A percentile compares a stretch with the other conserved stretches of the same genome.
These are phyloP conservation scores for Cirrhinus molitorella DNA, from an alignment of 2,797 vertebrate genomes.

Conservation along the genomic window DNA sequence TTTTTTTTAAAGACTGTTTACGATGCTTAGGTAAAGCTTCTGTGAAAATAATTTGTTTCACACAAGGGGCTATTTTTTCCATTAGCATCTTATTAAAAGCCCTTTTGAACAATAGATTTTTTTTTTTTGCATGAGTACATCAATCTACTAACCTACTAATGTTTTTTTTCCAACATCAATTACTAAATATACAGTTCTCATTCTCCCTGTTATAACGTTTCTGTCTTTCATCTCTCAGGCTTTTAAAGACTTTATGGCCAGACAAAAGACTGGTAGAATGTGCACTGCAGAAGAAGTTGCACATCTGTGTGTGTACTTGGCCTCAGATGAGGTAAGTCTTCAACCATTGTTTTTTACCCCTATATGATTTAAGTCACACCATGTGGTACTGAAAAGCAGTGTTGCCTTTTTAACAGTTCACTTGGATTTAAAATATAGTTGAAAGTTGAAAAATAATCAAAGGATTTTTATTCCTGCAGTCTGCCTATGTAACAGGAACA, in stretches of 20 bases:
- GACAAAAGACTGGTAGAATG: conserved; percentile 92
- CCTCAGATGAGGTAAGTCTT: conserved; percentile 91
- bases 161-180: too few relatives aligned
- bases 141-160: too few relatives aligned
- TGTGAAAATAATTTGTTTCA: neutral
- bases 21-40: neutral
- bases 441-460: neutral
- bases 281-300: conserved; percentile 93
- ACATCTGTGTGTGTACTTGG: conserved; percentile 92
- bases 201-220: neutral
- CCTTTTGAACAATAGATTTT: neutral
- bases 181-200: neutral
- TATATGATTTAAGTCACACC: neutral
- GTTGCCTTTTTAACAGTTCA: neutral
- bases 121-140: neutral
- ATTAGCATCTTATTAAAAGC: neutral
- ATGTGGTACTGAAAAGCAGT: neutral
- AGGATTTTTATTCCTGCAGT: conserved; percentile 75
- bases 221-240: conserved; percentile 74
- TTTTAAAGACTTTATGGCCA: conserved; percentile 87
- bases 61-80: too few relatives aligned
- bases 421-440: neutral
- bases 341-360: neutral
- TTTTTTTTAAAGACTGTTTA: neutral
- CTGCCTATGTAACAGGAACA: conserved; percentile 91